phyloP scores from a whole-genome alignment of 2,888 invertebrate genomes.

The Chalcosyrphus nemorum region DNA sequence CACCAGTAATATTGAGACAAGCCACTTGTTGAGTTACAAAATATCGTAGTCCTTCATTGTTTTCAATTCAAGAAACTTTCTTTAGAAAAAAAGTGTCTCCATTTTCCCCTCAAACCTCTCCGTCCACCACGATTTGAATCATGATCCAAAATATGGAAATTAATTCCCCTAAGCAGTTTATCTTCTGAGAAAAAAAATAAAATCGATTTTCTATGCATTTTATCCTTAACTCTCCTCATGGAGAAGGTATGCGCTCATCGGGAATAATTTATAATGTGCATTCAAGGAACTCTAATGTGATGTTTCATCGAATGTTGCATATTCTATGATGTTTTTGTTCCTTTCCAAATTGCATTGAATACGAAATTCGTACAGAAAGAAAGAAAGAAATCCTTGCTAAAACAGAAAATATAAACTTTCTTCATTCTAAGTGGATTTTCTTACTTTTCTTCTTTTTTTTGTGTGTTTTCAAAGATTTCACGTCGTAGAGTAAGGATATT shows the following conservation, averaged over 20 bases:
- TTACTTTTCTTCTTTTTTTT: constrained; percentile 31
- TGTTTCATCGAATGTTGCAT: constrained; percentile 61
- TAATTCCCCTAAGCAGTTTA: constrained; percentile 57
- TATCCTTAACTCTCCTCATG: neutral
- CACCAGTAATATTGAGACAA: too few relatives aligned
- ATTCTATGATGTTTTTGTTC: constrained; percentile 52
- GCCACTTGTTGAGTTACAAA: too few relatives aligned
- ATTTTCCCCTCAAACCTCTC: neutral
- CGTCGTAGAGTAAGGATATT: constrained; percentile 11
- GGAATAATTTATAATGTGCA: constrained; percentile 63
- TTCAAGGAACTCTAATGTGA: constrained; percentile 52
- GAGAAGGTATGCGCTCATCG: neutral
- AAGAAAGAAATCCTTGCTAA: neutral
- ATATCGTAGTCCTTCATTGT: too few relatives aligned
- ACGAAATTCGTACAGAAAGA: constrained; percentile 26
- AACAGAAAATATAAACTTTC: neutral
- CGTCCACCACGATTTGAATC: neutral
- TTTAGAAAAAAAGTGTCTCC: neutral
- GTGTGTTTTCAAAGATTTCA: too few relatives aligned
- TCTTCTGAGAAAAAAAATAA: constrained; percentile 16
- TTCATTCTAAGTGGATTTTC: constrained; percentile 42
- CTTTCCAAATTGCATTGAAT: constrained; percentile 61
- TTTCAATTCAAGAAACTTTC: neutral
- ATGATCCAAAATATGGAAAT: constrained; percentile 41
- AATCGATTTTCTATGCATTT: constrained; percentile 44